Percentiles rank a stretch among this genome's conserved stretches.
Evolutionary conservation across 92 coral and sea anemone genomes (phyloP).

Genomic region (Virgularia gustaviana): DNA sequence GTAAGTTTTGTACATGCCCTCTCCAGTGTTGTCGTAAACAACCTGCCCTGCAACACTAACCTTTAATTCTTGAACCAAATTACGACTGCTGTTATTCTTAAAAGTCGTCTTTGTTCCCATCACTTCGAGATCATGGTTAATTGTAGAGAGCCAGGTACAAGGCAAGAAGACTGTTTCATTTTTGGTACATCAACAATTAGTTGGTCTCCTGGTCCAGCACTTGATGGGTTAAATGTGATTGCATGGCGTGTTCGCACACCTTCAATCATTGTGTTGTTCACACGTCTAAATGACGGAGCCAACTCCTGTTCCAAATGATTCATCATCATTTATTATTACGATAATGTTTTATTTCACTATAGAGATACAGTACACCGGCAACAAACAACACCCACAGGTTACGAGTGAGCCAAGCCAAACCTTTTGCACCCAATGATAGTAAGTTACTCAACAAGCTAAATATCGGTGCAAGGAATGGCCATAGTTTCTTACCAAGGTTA

Average conservation of each 20-base stretch:
- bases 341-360: neutral
- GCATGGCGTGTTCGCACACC: conserved; percentile 13
- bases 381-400: no score
- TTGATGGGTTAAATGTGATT: no score
- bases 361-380: neutral
- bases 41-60: conserved; percentile 9
- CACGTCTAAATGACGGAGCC: conserved; percentile 2
- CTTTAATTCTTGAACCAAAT: neutral
- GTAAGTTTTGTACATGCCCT: neutral
- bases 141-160: conserved; percentile 8
- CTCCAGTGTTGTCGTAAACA: conserved; percentile 1
- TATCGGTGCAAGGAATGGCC: no score
- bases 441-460: conserved; percentile 4
- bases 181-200: conserved; percentile 8
- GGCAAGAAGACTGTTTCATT: conserved; percentile 10
- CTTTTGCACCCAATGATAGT: neutral
- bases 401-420: neutral
- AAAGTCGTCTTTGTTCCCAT: conserved; percentile 1
- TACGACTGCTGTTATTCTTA: neutral
- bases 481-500: no score
- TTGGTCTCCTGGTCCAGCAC: conserved; percentile 17
- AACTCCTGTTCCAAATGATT: conserved; percentile 11
- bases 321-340: neutral
- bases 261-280: conserved; percentile 5
- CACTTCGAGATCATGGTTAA: conserved; percentile 3